Evolutionary conservation across 23 tunicate species (phyloP).

Genomic region (Trididemnum nubilum): DNA sequence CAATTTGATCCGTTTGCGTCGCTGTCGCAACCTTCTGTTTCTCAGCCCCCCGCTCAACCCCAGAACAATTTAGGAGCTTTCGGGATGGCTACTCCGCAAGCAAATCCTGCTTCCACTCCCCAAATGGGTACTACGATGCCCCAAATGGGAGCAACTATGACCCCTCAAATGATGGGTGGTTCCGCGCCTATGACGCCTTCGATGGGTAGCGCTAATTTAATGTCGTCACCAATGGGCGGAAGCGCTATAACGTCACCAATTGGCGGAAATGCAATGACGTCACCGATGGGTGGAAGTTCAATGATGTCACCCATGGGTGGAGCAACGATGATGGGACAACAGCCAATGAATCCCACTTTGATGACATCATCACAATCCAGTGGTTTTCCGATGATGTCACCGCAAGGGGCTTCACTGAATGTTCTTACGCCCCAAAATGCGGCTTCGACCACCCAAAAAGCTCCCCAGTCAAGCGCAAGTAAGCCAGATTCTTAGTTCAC

Average conservation of each 20-base stretch:
- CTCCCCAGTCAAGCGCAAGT: not conserved
- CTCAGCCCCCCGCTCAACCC: not conserved
- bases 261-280: not conserved
- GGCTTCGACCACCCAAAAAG: not conserved
- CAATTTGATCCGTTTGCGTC: conserved; percentile 74
- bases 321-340: not conserved
- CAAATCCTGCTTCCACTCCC: not conserved
- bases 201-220: conserved; percentile 1
- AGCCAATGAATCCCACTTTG: no score
- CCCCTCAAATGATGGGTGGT: conserved; percentile 11
- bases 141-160: conserved; percentile 3
- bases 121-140: conserved; percentile 1
- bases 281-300: not conserved
- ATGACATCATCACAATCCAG: no score
- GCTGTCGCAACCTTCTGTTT: conserved; percentile 35
- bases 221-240: conserved; percentile 4
- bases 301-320: not conserved
- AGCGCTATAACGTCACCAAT: conserved; percentile 5
- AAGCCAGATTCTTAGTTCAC: no score
- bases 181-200: not conserved
- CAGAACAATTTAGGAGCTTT: not conserved
- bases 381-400: conserved; percentile 3
- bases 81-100: not conserved
- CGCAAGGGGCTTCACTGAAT: not conserved
- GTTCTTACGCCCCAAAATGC: not conserved